Conservation (phyloP, 2,797 vertebrate species). For the Fundulus diaphanus region DNA sequence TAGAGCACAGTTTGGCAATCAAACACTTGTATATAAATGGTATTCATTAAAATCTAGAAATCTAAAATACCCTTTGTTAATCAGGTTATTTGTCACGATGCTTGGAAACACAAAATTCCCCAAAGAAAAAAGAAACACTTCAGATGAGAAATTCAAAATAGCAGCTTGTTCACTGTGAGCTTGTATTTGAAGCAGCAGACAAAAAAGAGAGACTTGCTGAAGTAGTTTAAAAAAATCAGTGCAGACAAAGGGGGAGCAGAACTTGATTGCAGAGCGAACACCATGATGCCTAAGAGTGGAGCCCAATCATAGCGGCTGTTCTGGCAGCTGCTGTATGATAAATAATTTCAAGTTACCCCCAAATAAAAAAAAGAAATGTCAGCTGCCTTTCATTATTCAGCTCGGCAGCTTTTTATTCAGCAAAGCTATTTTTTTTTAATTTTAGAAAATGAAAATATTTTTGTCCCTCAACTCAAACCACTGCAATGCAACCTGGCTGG, state of each 20-base stretch:
- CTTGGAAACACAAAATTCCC: constrained; percentile 19
- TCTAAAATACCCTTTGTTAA: constrained; percentile 43
- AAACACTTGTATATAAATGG: constrained; percentile 27
- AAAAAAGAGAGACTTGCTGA: constrained; percentile 44
- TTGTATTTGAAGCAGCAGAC: constrained; percentile 48
- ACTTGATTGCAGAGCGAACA: constrained; percentile 68
- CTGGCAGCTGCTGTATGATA: constrained; percentile 58
- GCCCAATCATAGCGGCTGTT: constrained; percentile 62
- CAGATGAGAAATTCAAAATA: constrained; percentile 38
- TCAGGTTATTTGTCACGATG: constrained; percentile 59
- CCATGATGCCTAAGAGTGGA: constrained; percentile 59
- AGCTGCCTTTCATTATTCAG: constrained; percentile 56
- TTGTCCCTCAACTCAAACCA: constrained; percentile 16
- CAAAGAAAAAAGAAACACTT: constrained; percentile 19
- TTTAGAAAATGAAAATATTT: constrained; percentile 34
- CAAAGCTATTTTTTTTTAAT: constrained; percentile 33
- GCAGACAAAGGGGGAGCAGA: constrained; percentile 47
- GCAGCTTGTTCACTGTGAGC: constrained; percentile 30
- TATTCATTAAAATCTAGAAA: constrained; percentile 43
- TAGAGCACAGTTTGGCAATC: constrained; percentile 1
- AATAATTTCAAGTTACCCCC: constrained; percentile 60
- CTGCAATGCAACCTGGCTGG: constrained; percentile 11
- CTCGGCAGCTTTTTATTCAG: constrained; percentile 37
- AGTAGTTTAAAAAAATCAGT: background rate
- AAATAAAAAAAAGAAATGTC: constrained; percentile 38